A percentile compares a stretch with the other conserved stretches of the same genome.
Conservation (phyloP, 1,140 invertebrate genomes). For the Euschistus heros region DNA sequence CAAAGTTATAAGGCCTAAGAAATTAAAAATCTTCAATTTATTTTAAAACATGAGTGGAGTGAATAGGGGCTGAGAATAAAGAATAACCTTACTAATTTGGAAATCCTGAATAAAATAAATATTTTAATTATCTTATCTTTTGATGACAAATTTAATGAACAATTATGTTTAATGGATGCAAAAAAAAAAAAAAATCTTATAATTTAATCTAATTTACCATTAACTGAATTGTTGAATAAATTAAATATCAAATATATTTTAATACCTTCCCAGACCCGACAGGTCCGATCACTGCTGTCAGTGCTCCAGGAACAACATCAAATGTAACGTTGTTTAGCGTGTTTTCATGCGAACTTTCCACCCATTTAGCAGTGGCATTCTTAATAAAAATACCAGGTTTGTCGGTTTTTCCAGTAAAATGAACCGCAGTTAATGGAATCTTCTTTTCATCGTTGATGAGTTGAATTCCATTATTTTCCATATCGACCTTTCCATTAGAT, state of each 20-base stretch:
- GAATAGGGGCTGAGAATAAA: too few relatives aligned
- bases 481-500: not conserved
- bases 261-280: constrained; percentile 72
- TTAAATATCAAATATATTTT: not conserved
- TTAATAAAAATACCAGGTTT: constrained; percentile 37
- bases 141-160: too few relatives aligned
- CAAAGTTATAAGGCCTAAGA: too few relatives aligned
- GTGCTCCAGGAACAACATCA: constrained; percentile 48
- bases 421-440: too few relatives aligned
- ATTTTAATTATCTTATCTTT: too few relatives aligned
- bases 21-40: too few relatives aligned
- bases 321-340: constrained; percentile 53
- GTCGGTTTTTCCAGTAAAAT: not conserved
- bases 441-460: too few relatives aligned
- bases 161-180: not conserved
- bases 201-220: not conserved
- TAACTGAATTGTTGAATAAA: not conserved
- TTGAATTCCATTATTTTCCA: not conserved
- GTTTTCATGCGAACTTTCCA: constrained; percentile 40
- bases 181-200: not conserved
- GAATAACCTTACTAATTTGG: too few relatives aligned
- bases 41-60: too few relatives aligned
- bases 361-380: constrained; percentile 52
- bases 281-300: constrained; percentile 68
- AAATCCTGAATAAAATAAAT: too few relatives aligned